Evolutionary conservation across 2,888 invertebrate species (phyloP).

Genomic region (Neelides folsomi): DNA sequence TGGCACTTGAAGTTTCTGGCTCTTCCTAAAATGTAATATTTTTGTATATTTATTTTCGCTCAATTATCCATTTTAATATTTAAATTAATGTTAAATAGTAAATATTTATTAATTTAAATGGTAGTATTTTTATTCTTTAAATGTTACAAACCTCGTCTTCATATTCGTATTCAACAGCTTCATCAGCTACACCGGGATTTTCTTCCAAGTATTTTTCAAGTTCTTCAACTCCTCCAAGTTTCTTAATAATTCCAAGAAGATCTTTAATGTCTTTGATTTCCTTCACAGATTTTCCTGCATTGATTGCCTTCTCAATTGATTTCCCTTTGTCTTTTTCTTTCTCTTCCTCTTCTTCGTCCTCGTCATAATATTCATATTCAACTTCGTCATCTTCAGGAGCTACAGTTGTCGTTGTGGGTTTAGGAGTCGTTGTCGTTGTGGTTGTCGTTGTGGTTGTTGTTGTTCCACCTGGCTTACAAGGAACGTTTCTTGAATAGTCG

Average conservation of each 20-base stretch:
- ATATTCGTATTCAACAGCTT: slow-evolving; percentile 22
- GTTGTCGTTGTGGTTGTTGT: slow-evolving; percentile 33
- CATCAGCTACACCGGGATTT: slow-evolving; percentile 31
- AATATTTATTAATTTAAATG: not conserved
- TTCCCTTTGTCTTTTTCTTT: slow-evolving; percentile 34
- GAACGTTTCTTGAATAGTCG: slow-evolving; percentile 76
- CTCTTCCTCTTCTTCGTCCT: slow-evolving; percentile 44
- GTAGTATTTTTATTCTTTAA: not conserved
- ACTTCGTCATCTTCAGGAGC: slow-evolving; percentile 32
- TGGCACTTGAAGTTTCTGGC: slow-evolving; percentile 13
- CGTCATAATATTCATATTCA: slow-evolving; percentile 38
- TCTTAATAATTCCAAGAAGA: slow-evolving; percentile 28
- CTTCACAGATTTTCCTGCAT: slow-evolving; percentile 23
- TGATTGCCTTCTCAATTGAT: slow-evolving; percentile 2
- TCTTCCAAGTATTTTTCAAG: slow-evolving; percentile 47
- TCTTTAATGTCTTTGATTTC: slow-evolving; percentile 31
- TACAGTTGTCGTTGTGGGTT: slow-evolving; percentile 37
- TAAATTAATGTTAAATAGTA: too few species aligned
- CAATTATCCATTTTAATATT: too few species aligned
- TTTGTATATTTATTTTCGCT: not conserved
- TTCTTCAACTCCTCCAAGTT: slow-evolving; percentile 61
- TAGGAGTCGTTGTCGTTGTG: slow-evolving; percentile 42
- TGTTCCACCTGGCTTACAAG: slow-evolving; percentile 32
- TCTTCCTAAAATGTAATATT: slow-evolving; percentile 3
- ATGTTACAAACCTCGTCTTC: slow-evolving; percentile 5